Evolutionary conservation across 2,113 vertebrate genomes (phyloP).

Genomic region (Colinus virginianus): DNA sequence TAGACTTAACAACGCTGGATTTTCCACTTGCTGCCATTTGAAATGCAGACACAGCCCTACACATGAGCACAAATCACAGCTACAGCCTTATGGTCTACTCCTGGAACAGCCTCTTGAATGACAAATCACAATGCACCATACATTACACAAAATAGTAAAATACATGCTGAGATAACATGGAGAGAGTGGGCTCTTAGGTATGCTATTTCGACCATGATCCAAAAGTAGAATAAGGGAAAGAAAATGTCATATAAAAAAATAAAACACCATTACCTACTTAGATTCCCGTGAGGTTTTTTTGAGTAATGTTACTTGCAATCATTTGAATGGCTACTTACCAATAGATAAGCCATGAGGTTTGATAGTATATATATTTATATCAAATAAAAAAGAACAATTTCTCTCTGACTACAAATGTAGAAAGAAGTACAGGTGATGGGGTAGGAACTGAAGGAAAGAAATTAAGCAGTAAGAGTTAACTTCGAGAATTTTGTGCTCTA

Average conservation of each 20-base stretch:
- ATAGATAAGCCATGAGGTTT: background rate
- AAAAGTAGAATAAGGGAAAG: background rate
- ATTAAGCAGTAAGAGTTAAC: background rate
- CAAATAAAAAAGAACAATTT: background rate
- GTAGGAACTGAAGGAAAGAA: background rate
- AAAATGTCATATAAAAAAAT: background rate
- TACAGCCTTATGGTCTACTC: background rate
- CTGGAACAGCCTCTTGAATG: background rate
- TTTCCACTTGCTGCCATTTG: constrained; percentile 1
- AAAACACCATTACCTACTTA: background rate
- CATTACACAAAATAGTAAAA: background rate
- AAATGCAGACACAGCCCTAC: background rate
- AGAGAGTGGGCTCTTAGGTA: constrained; percentile 7
- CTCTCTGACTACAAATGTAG: constrained; percentile 11
- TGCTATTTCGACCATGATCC: constrained; percentile 3
- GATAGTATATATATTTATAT: constrained; percentile 35
- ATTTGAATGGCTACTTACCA: background rate
- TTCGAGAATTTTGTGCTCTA: background rate
- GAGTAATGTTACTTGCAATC: background rate
- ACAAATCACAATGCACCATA: constrained; percentile 18
- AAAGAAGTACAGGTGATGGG: background rate
- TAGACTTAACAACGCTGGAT: background rate
- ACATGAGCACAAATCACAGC: background rate
- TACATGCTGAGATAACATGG: background rate
- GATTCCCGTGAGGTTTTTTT: background rate